Conservation (phyloP, 2,113 vertebrate species). For the human region GRCh38 chr15:56130001-56130500, state of each 20-base stretch:
- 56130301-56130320: slow-evolving; percentile 2
- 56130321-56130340: background rate
- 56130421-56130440: background rate
- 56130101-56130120: background rate
- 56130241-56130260: background rate
- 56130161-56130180: background rate
- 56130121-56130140: background rate
- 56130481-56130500: background rate
- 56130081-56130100: background rate
- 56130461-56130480: background rate
- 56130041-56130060: background rate
- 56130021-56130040: background rate
- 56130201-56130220: background rate
- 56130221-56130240: background rate
- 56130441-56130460: background rate
- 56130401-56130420: background rate
- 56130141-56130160: background rate
- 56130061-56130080: background rate
- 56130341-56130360: background rate
- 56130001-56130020: background rate
- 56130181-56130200: background rate
- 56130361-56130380: background rate
- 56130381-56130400: background rate
- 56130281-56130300: background rate
- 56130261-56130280: slow-evolving; percentile 30